Evolutionary conservation across 2,888 invertebrate genomes (phyloP), one percentile per base, ranked within the genome.

Genomic region (Brachylomia viminalis): DNA sequence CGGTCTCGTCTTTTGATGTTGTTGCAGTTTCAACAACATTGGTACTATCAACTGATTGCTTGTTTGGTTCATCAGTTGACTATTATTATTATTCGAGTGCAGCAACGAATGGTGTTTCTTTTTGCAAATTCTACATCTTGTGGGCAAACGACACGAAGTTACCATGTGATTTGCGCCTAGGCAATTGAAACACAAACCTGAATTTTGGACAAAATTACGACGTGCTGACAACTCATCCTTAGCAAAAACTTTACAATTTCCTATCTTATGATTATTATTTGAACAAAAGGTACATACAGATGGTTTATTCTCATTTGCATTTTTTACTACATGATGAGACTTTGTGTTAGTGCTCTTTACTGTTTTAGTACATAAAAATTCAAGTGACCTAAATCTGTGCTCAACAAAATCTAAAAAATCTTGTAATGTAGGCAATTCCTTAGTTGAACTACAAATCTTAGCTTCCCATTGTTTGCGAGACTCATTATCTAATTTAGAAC

Each of bases 151-250:
- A 67, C 67, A 67, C n/a, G 67, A 38, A 54, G 10, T 54, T 17
- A 54, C 38, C n/a, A 20, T 38, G 38, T 54, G 67, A 67, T 67
- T 67, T 67, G 54, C n/a, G 6, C 67, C 38, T 67, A 67, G 54
- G 11, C 38, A 67, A 54, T 67, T 67, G 7, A 67, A 67, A 54
- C 67, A 67, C 54, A 67, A 54, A 54, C 52, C 66, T 49, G 47
- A 66, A 66, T 49, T 66, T 62, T 62, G 62, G 62, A 38, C 38
- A 38, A 38, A 38, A 38, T 38, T 38, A 38, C 38, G 38, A 4
- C 5, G 38, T 38, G 38, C 38, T 38, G 38, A 38, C 5, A 38
- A 38, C 38, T 38, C 38, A 6, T 38, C 38, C 38, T 38, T 38
- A 38, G 38, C 38, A 62, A 38, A 62, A 42, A n/a, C 38, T n/a